Percentiles rank a stretch among this genome's conserved stretches.
phyloP scores from a whole-genome alignment of 37 sponge, comb jelly and placozoan genomes.

The Ianthella basta region DNA sequence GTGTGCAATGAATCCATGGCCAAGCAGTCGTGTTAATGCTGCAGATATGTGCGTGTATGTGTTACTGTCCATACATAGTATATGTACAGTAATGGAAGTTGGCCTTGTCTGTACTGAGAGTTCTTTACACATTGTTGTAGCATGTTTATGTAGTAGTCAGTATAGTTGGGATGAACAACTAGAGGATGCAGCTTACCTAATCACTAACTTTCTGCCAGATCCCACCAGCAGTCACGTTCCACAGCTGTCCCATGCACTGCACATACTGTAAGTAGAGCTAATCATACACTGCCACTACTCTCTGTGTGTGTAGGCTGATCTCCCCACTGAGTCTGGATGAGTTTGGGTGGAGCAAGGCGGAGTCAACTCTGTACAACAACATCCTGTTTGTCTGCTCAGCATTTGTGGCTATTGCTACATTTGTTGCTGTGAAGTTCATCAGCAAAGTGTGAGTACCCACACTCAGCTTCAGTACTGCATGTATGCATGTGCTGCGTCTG shows the following conservation, averaged over 20 bases:
- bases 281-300: background rate
- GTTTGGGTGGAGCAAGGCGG: conserved; percentile 75
- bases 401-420: conserved; percentile 47
- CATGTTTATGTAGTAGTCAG: no score
- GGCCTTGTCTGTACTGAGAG: no score
- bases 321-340: conserved; percentile 85
- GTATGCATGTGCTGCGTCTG: background rate
- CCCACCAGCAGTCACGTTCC: no score
- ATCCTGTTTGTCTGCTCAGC: conserved; percentile 54
- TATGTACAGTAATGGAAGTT: no score
- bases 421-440: conserved; percentile 62
- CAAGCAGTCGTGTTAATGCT: no score
- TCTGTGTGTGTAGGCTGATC: conserved; percentile 50
- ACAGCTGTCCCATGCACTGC: background rate
- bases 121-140: no score
- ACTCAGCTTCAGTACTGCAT: background rate
- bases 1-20: no score
- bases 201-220: background rate
- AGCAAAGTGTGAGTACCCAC: conserved; percentile 49
- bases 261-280: background rate
- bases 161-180: background rate
- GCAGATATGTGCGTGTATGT: no score
- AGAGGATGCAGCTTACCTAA: background rate
- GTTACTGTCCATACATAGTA: no score
- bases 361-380: conserved; percentile 82